Percentiles rank a stretch among this genome's conserved stretches.
These are phyloP conservation scores for Sclerurus mexicanus DNA, from an alignment of 2,113 vertebrate species.

Conservation along the genomic window DNA sequence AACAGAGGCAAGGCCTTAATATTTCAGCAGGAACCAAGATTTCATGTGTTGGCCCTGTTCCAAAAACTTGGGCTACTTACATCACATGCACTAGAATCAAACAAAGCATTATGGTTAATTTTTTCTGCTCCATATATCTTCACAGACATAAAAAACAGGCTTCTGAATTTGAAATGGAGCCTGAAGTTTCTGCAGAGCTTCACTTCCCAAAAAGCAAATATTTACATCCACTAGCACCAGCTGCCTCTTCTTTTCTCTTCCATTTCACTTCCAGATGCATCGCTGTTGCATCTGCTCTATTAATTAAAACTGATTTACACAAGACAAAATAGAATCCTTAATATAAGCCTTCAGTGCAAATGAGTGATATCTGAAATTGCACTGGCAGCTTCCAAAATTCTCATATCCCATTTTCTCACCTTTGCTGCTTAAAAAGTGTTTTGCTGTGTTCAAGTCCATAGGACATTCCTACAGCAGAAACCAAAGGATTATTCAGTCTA, in stretches of 20 bases:
- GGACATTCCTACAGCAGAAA: background rate
- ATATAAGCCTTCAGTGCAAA: constrained; percentile 32
- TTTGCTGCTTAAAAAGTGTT: constrained; percentile 22
- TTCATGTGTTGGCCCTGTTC: background rate
- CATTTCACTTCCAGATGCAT: constrained; percentile 44
- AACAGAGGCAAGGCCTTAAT: background rate
- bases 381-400: constrained; percentile 21
- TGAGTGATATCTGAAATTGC: background rate
- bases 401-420: constrained; percentile 19
- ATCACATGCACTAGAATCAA: background rate
- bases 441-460: background rate
- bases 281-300: constrained; percentile 64
- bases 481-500: background rate
- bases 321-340: constrained; percentile 63
- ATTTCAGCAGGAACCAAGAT: constrained; percentile 5
- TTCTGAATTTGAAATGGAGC: background rate
- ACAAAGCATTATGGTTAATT: background rate
- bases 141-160: background rate
- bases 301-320: constrained; percentile 60
- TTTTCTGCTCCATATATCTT: constrained; percentile 35
- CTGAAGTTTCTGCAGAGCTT: constrained; percentile 34
- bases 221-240: constrained; percentile 32
- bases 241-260: constrained; percentile 31
- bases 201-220: constrained; percentile 28
- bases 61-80: background rate